phyloP scores from a whole-genome alignment of 2,888 invertebrate genomes.

The Rotaria magnacalcarata region DNA sequence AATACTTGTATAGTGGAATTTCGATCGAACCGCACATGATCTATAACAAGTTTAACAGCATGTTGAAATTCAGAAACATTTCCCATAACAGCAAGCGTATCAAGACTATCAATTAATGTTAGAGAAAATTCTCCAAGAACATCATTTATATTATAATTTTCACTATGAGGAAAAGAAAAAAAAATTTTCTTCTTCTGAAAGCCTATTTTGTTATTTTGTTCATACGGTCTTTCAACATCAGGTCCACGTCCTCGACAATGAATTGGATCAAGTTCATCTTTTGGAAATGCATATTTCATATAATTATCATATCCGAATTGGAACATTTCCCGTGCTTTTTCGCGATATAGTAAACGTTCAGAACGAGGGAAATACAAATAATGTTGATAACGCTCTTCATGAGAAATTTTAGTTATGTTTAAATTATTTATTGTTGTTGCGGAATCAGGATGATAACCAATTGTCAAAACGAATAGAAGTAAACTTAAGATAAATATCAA shows the following conservation, averaged over 20 bases:
- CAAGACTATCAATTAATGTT: constrained; percentile 65
- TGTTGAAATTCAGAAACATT: constrained; percentile 64
- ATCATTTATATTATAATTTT: constrained; percentile 68
- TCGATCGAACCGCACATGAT: constrained; percentile 65
- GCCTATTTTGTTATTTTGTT: constrained; percentile 42
- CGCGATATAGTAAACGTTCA: constrained; percentile 36
- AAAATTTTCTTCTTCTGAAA: background rate
- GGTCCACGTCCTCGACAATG: constrained; percentile 66
- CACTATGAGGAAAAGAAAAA: constrained; percentile 57
- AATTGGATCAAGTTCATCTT: constrained; percentile 67
- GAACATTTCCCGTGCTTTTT: constrained; percentile 59
- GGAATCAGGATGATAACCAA: background rate
- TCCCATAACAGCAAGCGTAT: constrained; percentile 65
- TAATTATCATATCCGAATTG: constrained; percentile 66
- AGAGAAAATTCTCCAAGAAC: constrained; percentile 66
- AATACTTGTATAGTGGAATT: constrained; percentile 67
- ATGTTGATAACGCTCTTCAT: constrained; percentile 27
- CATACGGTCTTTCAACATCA: constrained; percentile 66
- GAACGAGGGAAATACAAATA: constrained; percentile 38
- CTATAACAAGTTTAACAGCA: constrained; percentile 64
- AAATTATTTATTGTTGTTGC: background rate
- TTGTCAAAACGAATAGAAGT: background rate
- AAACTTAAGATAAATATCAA: background rate
- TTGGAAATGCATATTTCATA: constrained; percentile 66
- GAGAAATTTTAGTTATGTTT: background rate